These are phyloP conservation scores for Miichthys miiuy DNA, from an alignment of 2,797 vertebrate genomes.

Conservation along the genomic window DNA sequence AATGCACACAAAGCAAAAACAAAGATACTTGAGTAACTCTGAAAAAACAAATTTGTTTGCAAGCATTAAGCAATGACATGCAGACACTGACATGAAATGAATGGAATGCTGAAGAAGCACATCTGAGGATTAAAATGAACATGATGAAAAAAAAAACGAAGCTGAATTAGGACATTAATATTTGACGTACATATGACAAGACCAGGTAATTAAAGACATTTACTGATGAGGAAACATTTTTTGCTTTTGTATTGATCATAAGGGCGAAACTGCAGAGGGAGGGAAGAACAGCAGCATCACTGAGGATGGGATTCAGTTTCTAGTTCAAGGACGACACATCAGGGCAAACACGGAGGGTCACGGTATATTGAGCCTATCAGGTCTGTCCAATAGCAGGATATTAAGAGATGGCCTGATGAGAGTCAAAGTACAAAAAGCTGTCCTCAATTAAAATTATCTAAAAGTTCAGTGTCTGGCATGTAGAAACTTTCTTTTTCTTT, in stretches of 20 bases:
- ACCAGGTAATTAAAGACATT: conserved; percentile 22
- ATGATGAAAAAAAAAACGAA: background rate
- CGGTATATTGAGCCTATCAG: conserved; percentile 45
- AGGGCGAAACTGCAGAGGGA: conserved; percentile 40
- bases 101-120: conserved; percentile 30
- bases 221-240: background rate
- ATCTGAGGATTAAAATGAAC: conserved; percentile 27
- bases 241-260: conserved; percentile 22
- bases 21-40: conserved; percentile 36
- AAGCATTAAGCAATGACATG: conserved; percentile 49
- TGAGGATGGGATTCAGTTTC: conserved; percentile 58
- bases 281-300: conserved; percentile 18
- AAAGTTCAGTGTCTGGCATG: background rate
- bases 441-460: conserved; percentile 44
- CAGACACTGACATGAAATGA: conserved; percentile 53
- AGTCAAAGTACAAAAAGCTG: conserved; percentile 30
- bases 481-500: conserved; percentile 7
- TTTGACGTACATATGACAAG: background rate
- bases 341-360: conserved; percentile 40
- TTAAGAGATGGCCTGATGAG: conserved; percentile 48
- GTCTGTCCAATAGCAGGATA: conserved; percentile 53
- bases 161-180: background rate
- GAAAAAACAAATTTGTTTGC: background rate
- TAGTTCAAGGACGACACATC: conserved; percentile 60
- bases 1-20: background rate